A percentile compares a stretch with the other conserved stretches of the same genome.
Evolutionary conservation across 2,888 invertebrate genomes (phyloP).

Genomic region (Hermaeophaga mercurialis): DNA sequence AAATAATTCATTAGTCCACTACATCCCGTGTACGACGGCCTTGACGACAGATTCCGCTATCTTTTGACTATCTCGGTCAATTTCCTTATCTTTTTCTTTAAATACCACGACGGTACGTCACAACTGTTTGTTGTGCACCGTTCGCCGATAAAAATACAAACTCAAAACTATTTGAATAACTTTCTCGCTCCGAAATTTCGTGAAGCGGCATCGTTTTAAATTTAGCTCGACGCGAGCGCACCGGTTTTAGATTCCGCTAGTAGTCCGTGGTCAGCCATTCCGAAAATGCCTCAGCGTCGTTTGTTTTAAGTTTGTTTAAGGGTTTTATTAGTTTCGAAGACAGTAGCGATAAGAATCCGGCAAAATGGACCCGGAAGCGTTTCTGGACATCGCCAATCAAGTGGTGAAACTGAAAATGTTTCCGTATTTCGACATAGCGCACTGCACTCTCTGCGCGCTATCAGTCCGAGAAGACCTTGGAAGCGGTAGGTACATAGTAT

Average conservation of each 20-base stretch:
- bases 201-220: slow-evolving; percentile 5
- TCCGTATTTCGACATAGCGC: slow-evolving; percentile 98
- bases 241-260: slow-evolving; percentile 1
- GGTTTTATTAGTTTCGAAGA: slow-evolving; percentile 1
- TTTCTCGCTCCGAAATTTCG: not conserved
- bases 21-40: no score
- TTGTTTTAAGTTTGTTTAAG: slow-evolving; percentile 1
- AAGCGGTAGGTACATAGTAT: slow-evolving; percentile 68
- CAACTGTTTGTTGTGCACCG: no score
- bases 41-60: no score
- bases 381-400: slow-evolving; percentile 97
- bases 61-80: no score
- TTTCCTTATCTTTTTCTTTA: no score
- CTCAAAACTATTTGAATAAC: not conserved
- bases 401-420: slow-evolving; percentile 99
- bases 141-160: not conserved
- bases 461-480: slow-evolving; percentile 95
- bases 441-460: slow-evolving; percentile 92
- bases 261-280: slow-evolving; percentile 37
- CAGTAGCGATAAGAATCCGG: not conserved
- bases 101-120: no score
- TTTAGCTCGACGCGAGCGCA: slow-evolving; percentile 2
- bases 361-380: slow-evolving; percentile 92
- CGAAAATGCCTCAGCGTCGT: slow-evolving; percentile 35
- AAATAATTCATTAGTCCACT: no score